Evolutionary conservation across 1,140 invertebrate species (phyloP).

Genomic region (Rhagoletis pomonella): DNA sequence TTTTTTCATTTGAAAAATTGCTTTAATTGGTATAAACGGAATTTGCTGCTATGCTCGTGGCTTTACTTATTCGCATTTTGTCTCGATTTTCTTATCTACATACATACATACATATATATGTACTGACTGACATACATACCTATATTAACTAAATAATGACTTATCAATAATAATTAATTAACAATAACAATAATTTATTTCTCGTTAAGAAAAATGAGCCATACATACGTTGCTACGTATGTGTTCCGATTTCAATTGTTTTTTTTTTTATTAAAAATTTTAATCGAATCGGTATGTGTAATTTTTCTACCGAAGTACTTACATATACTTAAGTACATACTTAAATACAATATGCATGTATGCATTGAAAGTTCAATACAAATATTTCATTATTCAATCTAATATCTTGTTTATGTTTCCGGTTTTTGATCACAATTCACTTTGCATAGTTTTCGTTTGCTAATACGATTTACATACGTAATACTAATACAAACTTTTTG

Average conservation of each 20-base stretch:
- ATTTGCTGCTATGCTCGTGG: too few species aligned
- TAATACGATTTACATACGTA: conserved; percentile 58
- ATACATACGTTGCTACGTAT: background rate
- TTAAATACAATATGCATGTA: conserved; percentile 1
- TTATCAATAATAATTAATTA: conserved; percentile 4
- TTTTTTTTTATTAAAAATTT: conserved; percentile 30
- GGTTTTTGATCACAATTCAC: conserved; percentile 73
- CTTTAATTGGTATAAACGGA: too few species aligned
- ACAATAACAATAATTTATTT: conserved; percentile 4
- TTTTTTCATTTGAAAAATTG: background rate
- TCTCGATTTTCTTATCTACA: background rate
- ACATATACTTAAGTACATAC: background rate
- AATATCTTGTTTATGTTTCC: conserved; percentile 35
- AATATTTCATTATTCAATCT: conserved; percentile 12
- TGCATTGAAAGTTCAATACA: background rate
- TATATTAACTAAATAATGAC: background rate
- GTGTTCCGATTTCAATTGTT: conserved; percentile 20
- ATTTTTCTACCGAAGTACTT: background rate
- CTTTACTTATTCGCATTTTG: too few species aligned
- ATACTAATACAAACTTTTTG: background rate
- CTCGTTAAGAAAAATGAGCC: background rate
- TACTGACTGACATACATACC: background rate
- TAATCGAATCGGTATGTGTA: background rate
- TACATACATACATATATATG: too few species aligned
- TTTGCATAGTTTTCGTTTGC: conserved; percentile 68